These are phyloP conservation scores for Ectobius pallidus DNA, from an alignment of 2,888 invertebrate species.

Conservation along the genomic window DNA sequence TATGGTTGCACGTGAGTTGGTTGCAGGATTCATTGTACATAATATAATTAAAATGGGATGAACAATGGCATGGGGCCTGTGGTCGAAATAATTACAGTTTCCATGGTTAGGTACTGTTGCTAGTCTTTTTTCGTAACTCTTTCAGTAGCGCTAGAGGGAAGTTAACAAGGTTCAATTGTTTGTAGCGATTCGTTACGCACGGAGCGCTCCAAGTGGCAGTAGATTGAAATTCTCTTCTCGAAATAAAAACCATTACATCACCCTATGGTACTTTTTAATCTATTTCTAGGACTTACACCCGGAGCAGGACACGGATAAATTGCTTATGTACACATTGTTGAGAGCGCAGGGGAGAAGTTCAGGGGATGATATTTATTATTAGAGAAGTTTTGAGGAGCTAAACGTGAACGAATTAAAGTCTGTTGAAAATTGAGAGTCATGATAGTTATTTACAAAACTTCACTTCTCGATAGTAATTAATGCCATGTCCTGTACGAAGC, in stretches of 20 bases:
- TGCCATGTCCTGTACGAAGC: background rate
- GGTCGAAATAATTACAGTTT: constrained; percentile 13
- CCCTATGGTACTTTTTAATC: background rate
- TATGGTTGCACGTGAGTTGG: no score
- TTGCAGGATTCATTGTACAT: background rate
- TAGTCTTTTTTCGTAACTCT: background rate
- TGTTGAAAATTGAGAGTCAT: background rate
- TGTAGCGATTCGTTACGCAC: constrained; percentile 32
- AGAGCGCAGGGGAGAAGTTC: background rate
- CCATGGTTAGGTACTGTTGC: background rate
- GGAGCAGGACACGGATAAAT: constrained; percentile 22
- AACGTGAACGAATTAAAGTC: constrained; percentile 4
- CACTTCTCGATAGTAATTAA: background rate
- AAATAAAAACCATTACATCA: constrained; percentile 1
- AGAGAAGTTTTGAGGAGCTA: constrained; percentile 1
- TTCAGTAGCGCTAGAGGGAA: constrained; percentile 3
- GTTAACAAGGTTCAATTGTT: constrained; percentile 39
- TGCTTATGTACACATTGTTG: constrained; percentile 23
- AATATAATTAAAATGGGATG: background rate
- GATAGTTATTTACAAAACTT: constrained; percentile 1
- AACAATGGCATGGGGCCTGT: constrained; percentile 4
- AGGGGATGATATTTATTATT: background rate
- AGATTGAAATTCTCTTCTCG: constrained; percentile 29
- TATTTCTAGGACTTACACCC: constrained; percentile 15
- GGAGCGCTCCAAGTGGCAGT: background rate